Evolutionary conservation across 23 tunicate genomes (phyloP).

Genomic region (Corella eumyota): DNA sequence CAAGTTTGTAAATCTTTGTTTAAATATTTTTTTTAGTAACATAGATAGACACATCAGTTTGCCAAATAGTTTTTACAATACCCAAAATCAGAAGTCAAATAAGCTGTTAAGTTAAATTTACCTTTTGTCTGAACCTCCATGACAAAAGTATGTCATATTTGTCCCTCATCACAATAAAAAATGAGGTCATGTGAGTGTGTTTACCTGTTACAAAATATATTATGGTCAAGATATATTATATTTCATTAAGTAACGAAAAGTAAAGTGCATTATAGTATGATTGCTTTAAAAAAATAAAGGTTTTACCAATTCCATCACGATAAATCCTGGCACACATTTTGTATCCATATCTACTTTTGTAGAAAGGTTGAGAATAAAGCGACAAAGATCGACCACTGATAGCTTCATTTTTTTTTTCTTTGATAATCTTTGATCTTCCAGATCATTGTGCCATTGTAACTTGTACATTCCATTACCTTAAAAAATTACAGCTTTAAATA

Average conservation of each 20-base stretch:
- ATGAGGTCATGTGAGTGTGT: conserved; percentile 82
- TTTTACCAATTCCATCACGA: conserved; percentile 89
- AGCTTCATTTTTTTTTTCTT: conserved; percentile 54
- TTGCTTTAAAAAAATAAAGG: no score
- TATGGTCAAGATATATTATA: no score
- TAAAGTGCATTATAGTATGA: no score
- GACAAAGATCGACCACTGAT: conserved; percentile 63
- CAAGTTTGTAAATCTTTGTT: neutral
- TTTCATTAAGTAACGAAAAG: no score
- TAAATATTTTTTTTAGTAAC: no score
- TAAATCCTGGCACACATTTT: conserved; percentile 88
- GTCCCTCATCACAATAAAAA: conserved; percentile 85
- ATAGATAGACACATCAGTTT: no score
- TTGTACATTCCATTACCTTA: conserved; percentile 72
- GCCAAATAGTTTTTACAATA: no score
- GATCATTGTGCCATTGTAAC: conserved; percentile 55
- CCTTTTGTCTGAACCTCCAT: conserved; percentile 95
- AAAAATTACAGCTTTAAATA: neutral
- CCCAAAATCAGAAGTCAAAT: no score
- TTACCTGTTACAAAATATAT: conserved; percentile 37
- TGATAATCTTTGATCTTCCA: conserved; percentile 74
- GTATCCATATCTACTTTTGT: conserved; percentile 81
- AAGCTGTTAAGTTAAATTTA: no score
- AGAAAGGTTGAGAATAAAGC: conserved; percentile 86
- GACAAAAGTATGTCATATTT: conserved; percentile 79